phyloP scores from a whole-genome alignment of 2,113 vertebrate genomes.

The Pterocles orientalis region DNA sequence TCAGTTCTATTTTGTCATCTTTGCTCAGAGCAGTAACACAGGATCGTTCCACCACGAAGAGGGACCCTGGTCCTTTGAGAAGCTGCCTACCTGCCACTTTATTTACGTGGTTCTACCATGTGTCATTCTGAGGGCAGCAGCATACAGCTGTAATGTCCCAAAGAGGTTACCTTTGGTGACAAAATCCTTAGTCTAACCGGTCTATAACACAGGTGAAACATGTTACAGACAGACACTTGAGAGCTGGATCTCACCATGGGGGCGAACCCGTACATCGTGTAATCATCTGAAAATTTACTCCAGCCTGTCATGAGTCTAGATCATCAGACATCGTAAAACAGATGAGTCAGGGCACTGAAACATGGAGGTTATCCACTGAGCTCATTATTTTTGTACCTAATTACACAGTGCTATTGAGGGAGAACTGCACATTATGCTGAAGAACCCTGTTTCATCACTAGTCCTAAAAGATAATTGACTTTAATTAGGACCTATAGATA shows the following conservation, averaged over 20 bases:
- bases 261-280: background rate
- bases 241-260: background rate
- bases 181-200: background rate
- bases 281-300: background rate
- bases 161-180: background rate
- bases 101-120: background rate
- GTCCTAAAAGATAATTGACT: background rate
- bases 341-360: slow-evolving; percentile 45
- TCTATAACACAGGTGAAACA: background rate
- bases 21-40: background rate
- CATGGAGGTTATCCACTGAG: background rate
- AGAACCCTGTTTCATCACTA: slow-evolving; percentile 17
- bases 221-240: background rate
- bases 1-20: background rate
- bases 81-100: background rate
- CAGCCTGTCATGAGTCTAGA: slow-evolving; percentile 3
- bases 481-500: slow-evolving; percentile 42
- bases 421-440: background rate
- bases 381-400: slow-evolving; percentile 42
- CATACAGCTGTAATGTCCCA: background rate
- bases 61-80: background rate
- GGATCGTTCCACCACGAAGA: background rate
- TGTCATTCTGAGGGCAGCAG: background rate
- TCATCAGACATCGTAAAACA: slow-evolving; percentile 23
- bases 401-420: slow-evolving; percentile 34